Base-by-base conservation (phyloP, 2,797 vertebrate genomes). In the Ciconia nigra region DNA sequence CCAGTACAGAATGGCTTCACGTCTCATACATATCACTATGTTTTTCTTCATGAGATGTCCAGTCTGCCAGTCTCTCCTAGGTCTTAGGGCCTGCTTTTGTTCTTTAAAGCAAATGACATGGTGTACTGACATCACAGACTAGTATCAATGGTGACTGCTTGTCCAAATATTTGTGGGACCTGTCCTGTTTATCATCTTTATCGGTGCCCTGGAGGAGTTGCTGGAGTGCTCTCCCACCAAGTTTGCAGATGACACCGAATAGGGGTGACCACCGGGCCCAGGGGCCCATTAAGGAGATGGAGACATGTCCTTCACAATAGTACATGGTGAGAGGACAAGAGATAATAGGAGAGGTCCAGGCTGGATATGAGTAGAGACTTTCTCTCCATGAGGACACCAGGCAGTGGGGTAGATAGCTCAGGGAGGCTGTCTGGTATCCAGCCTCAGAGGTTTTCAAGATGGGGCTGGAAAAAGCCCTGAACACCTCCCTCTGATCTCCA, bases 321-420 rank as follows among this genome's bases (percentile, higher is more conserved):
- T 21, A 22, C 8, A 5, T 19, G 6, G 20, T 24, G 20, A 12
- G 28, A 90, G 15, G n/a, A 80, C 15, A 61, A 61, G 25, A 69
- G 13, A 29, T 14, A 54, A 29, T 4, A 47, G 9, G 7, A 67
- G n/a, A 74, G 3, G 3, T 15, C 58, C 1, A 1, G 7, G 9
- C 9, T 51, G 42, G 8, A 7, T 65, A 20, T 2, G 1, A 3
- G 12, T 15, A 55, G 24, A 78, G 28, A 24, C 10, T 54, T 79
- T 25, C 2, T 63, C 4, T 5, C 15, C 1, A 0, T 55, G 44
- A 71, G 21, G 31, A 63, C 5, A 16, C 7, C 0, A 1, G 21
- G 17, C 19, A 77, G 33, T 11, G 4, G 26, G 2, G 2, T 29
- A 74, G 18, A 29, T 42, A 71, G 26, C 6, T 10, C 47, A 66